Conservation (phyloP, 2,888 invertebrate genomes). For the Apotomis turbidana region DNA sequence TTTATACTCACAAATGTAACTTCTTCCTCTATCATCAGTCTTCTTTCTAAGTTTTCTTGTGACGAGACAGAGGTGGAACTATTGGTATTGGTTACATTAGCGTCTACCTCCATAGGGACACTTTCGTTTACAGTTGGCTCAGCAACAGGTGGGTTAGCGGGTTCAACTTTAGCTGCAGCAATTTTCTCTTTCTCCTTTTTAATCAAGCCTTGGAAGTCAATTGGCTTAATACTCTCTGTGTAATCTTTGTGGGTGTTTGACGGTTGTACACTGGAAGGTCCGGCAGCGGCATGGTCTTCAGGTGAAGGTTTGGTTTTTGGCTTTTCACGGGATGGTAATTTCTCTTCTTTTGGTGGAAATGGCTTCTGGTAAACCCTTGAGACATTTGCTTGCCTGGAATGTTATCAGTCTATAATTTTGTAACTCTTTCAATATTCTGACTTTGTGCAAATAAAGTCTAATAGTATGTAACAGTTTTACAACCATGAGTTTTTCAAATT, state of each 20-base stretch:
- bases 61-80: constrained; percentile 47
- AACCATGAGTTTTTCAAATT: too few species aligned
- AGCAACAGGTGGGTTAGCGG: not conserved
- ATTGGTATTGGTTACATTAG: constrained; percentile 19
- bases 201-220: constrained; percentile 49
- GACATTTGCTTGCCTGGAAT: constrained; percentile 88
- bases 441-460: too few species aligned
- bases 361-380: constrained; percentile 80
- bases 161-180: constrained; percentile 27
- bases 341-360: constrained; percentile 48
- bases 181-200: constrained; percentile 52
- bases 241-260: constrained; percentile 35
- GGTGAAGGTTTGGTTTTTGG: constrained; percentile 34
- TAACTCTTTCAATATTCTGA: not conserved
- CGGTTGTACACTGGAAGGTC: constrained; percentile 48
- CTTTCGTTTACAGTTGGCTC: constrained; percentile 27
- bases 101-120: constrained; percentile 39
- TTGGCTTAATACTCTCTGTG: constrained; percentile 53
- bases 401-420: constrained; percentile 3
- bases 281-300: constrained; percentile 43
- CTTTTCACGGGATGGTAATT: constrained; percentile 19
- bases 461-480: too few species aligned
- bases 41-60: constrained; percentile 67
- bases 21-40: constrained; percentile 76
- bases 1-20: constrained; percentile 71